These are phyloP conservation scores for Neodiprion lecontei DNA, from an alignment of 1,140 invertebrate species.

Conservation along the genomic window DNA sequence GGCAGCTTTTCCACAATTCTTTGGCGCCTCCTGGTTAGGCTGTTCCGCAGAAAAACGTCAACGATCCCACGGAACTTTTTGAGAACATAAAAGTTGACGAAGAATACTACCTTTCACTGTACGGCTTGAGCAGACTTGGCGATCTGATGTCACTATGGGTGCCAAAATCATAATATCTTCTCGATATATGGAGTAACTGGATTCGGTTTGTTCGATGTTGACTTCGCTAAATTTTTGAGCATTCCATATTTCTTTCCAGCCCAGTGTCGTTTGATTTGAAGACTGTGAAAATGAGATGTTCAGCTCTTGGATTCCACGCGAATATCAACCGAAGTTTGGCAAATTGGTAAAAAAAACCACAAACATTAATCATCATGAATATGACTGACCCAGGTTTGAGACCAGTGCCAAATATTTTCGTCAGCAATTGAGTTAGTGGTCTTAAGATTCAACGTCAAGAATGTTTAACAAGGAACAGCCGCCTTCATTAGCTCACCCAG, in stretches of 20 bases:
- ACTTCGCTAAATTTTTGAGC: no score
- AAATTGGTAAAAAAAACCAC: not conserved
- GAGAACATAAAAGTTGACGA: not conserved
- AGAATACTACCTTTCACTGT: not conserved
- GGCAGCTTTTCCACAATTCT: not conserved
- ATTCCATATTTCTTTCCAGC: not conserved
- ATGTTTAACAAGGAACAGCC: not conserved
- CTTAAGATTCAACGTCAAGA: not conserved
- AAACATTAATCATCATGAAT: not conserved
- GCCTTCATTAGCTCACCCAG: not conserved
- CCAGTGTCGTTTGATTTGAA: not conserved
- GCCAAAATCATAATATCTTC: no score
- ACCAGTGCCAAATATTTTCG: no score
- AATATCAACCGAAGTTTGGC: not conserved
- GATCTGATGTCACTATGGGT: no score
- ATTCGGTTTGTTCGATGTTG: no score
- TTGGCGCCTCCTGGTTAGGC: not conserved
- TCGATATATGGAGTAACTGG: no score
- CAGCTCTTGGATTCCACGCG: slow-evolving; percentile 1
- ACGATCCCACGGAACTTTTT: not conserved
- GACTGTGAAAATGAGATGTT: not conserved
- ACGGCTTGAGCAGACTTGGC: not conserved
- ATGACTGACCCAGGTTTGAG: not conserved
- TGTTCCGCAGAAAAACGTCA: not conserved
- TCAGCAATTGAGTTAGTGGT: no score